These are phyloP conservation scores for Tragelaphus eurycerus DNA, from an alignment of 2,797 vertebrate species.

Conservation along the genomic window DNA sequence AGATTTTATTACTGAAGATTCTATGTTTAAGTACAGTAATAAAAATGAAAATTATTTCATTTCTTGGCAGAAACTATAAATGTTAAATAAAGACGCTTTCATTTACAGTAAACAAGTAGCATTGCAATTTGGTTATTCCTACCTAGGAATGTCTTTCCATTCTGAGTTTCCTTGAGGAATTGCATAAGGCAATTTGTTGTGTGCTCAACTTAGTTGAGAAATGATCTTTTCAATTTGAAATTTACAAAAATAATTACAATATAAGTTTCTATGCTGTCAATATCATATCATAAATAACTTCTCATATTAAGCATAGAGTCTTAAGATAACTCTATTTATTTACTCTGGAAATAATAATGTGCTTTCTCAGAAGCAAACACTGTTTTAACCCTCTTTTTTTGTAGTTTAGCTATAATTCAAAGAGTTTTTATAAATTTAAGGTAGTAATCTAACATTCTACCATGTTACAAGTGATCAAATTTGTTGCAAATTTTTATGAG, in stretches of 20 bases:
- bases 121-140: not conserved
- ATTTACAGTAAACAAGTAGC: not conserved
- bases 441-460: not conserved
- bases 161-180: not conserved
- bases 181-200: not conserved
- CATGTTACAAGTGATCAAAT: not conserved
- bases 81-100: slow-evolving; percentile 28
- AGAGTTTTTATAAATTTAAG: not conserved
- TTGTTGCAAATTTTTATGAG: not conserved
- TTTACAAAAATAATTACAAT: not conserved
- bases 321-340: not conserved
- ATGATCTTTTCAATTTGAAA: not conserved
- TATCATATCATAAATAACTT: not conserved
- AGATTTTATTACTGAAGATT: slow-evolving; percentile 9
- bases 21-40: slow-evolving; percentile 56
- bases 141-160: not conserved
- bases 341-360: not conserved
- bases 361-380: not conserved
- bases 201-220: not conserved
- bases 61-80: slow-evolving; percentile 53
- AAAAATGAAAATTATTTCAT: slow-evolving; percentile 59
- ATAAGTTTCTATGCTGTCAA: not conserved
- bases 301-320: not conserved
- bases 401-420: not conserved
- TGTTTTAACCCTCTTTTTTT: not conserved